These are phyloP conservation scores for Noctua pronuba DNA, from an alignment of 2,888 invertebrate genomes.

Conservation along the genomic window DNA sequence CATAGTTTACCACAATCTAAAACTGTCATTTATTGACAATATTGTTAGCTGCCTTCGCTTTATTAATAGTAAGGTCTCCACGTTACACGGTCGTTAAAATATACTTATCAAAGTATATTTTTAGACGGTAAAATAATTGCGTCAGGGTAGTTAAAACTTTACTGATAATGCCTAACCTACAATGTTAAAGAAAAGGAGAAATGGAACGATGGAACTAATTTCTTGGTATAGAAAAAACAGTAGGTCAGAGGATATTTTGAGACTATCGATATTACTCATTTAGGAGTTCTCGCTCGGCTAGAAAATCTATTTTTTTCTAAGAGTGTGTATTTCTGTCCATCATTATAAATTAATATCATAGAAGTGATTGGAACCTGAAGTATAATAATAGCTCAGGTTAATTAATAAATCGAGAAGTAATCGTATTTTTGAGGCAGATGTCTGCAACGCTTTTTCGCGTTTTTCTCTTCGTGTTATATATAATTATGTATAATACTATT, in stretches of 20 bases:
- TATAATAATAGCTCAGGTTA: too few species aligned
- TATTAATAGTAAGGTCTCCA: background rate
- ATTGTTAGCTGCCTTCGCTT: background rate
- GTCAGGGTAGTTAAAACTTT: background rate
- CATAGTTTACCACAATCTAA: background rate
- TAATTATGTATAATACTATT: too few species aligned
- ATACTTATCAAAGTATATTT: background rate
- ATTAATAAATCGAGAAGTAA: background rate
- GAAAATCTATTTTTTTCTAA: background rate
- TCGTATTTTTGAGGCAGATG: background rate
- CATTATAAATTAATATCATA: background rate
- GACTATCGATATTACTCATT: background rate
- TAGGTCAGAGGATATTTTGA: background rate
- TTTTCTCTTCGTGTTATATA: too few species aligned
- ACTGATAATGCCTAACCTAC: background rate
- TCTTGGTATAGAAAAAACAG: background rate
- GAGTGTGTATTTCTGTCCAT: background rate
- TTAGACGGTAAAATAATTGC: background rate
- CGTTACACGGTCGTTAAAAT: constrained; percentile 3
- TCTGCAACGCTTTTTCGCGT: too few species aligned
- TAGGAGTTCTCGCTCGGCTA: background rate
- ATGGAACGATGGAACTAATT: background rate
- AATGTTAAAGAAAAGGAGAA: background rate
- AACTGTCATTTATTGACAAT: background rate
- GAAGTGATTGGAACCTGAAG: too few species aligned